Evolutionary conservation across 2,113 vertebrate species (phyloP).

Genomic region (Hippocampus comes): DNA sequence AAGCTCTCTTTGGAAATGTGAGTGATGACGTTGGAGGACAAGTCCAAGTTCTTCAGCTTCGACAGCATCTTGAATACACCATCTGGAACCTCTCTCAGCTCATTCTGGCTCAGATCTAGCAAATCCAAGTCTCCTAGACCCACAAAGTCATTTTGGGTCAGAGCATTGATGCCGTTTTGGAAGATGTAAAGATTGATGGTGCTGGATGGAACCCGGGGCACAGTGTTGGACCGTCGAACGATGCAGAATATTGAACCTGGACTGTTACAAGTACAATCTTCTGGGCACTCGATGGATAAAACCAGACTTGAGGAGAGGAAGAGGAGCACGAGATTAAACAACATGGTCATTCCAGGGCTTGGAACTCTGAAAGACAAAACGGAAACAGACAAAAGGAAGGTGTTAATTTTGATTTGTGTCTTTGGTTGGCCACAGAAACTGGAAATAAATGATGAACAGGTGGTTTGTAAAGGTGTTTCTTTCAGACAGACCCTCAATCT

Average conservation of each 20-base stretch:
- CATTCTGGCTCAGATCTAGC: constrained; percentile 87
- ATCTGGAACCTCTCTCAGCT: constrained; percentile 75
- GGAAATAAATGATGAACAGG: neutral
- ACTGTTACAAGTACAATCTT: constrained; percentile 46
- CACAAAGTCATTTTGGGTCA: constrained; percentile 75
- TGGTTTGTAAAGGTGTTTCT: neutral
- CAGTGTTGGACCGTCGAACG: constrained; percentile 34
- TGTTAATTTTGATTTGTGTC: constrained; percentile 8
- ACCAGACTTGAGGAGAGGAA: constrained; percentile 43
- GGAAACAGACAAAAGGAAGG: neutral
- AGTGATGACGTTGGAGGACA: constrained; percentile 81
- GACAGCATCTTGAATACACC: constrained; percentile 79
- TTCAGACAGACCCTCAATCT: neutral
- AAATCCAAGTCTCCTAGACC: constrained; percentile 75
- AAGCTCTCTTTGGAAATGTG: constrained; percentile 87
- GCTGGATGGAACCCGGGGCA: constrained; percentile 76
- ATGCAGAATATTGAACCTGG: constrained; percentile 59
- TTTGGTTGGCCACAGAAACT: neutral
- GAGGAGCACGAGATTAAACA: constrained; percentile 40
- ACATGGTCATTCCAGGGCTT: constrained; percentile 49
- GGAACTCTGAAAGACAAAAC: constrained; percentile 49
- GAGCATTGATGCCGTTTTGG: constrained; percentile 76
- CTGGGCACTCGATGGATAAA: constrained; percentile 61
- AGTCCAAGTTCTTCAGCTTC: constrained; percentile 83
- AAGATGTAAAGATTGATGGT: constrained; percentile 81